phyloP scores from a whole-genome alignment of 1,140 invertebrate genomes.

The Mercenaria mercenaria region DNA sequence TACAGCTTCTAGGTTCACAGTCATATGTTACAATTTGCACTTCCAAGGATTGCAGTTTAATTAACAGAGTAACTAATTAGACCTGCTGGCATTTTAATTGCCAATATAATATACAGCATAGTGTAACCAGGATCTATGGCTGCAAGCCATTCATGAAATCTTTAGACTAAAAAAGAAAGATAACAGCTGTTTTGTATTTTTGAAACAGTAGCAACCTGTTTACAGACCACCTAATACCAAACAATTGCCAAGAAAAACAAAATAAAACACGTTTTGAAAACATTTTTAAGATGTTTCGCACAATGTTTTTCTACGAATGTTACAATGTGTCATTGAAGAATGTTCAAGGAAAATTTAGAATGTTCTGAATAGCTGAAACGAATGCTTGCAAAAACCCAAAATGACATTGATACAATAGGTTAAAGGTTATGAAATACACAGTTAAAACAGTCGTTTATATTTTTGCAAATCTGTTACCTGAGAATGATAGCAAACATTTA shows the following conservation, averaged over 20 bases:
- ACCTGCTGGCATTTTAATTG: slow-evolving; percentile 4
- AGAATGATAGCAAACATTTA: no score
- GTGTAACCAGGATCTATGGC: not conserved
- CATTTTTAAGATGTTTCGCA: not conserved
- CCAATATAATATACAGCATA: not conserved
- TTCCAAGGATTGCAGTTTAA: not conserved
- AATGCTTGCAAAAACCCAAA: no score
- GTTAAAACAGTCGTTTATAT: no score
- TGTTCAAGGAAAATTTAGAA: no score
- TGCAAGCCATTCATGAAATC: slow-evolving; percentile 19
- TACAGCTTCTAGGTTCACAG: not conserved
- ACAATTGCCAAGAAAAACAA: not conserved
- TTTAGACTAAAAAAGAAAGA: not conserved
- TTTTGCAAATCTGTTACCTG: no score
- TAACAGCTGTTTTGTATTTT: not conserved
- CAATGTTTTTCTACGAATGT: not conserved
- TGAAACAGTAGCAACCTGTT: not conserved
- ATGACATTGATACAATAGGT: no score
- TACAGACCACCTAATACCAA: slow-evolving; percentile 5
- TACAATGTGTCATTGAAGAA: not conserved
- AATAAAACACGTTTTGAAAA: not conserved
- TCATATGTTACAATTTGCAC: not conserved
- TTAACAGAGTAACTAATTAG: not conserved
- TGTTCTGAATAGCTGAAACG: no score
- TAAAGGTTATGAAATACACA: no score